phyloP scores from a whole-genome alignment of 2,797 vertebrate genomes.

The Discoglossus pictus region DNA sequence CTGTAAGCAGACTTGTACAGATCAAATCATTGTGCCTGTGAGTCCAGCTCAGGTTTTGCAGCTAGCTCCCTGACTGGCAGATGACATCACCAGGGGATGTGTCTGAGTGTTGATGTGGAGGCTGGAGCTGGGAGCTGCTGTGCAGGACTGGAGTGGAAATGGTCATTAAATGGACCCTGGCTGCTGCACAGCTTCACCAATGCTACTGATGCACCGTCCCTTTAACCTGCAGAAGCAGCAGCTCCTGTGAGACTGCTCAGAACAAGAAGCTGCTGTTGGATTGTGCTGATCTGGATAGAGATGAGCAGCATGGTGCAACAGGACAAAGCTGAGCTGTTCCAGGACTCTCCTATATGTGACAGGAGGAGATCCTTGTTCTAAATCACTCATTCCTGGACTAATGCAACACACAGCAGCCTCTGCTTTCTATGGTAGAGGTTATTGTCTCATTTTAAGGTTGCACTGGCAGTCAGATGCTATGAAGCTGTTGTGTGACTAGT shows the following conservation, averaged over 20 bases:
- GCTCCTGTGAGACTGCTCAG: neutral
- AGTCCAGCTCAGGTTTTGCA: constrained; percentile 35
- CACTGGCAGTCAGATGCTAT: neutral
- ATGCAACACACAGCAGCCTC: neutral
- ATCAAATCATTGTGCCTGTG: no score
- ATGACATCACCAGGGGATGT: constrained; percentile 46
- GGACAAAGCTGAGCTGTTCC: constrained; percentile 4
- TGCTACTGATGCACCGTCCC: neutral
- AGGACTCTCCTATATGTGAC: neutral
- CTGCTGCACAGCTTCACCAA: no score
- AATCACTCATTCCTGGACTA: no score
- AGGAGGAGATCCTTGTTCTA: neutral
- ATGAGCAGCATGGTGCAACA: constrained; percentile 22
- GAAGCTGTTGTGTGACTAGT: constrained; percentile 53
- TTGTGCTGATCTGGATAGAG: neutral
- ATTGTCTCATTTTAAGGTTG: neutral
- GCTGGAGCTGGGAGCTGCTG: constrained; percentile 19
- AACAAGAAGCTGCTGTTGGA: no score
- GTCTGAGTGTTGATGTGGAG: constrained; percentile 36
- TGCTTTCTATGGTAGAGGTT: neutral
- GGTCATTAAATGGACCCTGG: constrained; percentile 1
- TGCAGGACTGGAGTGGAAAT: neutral
- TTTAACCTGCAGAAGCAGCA: neutral
- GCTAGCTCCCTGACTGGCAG: constrained; percentile 26
- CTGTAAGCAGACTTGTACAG: no score